Conservation (phyloP, 2,888 invertebrate species). For the Patella caerulea region DNA sequence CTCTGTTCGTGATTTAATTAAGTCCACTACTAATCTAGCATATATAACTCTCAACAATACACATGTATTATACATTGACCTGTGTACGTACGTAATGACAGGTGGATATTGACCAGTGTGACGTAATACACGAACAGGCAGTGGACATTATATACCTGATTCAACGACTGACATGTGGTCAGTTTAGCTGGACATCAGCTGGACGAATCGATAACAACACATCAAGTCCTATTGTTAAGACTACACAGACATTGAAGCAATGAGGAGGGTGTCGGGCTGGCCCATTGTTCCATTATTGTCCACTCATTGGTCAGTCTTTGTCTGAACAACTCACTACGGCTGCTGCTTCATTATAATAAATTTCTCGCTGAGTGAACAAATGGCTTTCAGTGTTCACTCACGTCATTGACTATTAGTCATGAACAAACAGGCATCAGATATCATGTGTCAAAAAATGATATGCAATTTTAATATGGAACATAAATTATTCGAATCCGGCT, state of each 20-base stretch:
- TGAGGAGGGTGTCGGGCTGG: neutral
- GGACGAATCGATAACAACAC: conserved; percentile 1
- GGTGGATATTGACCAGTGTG: conserved; percentile 2
- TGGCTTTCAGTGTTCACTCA: too few relatives aligned
- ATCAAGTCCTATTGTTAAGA: neutral
- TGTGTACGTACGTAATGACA: neutral
- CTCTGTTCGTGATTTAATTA: too few relatives aligned
- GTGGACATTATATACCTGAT: neutral
- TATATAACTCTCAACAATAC: too few relatives aligned
- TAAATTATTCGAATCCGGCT: too few relatives aligned
- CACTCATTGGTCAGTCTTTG: conserved; percentile 12
- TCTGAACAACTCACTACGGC: neutral
- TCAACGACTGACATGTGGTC: conserved; percentile 2
- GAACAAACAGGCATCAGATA: too few relatives aligned
- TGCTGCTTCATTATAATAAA: too few relatives aligned
- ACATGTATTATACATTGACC: too few relatives aligned
- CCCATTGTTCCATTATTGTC: neutral
- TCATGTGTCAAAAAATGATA: too few relatives aligned
- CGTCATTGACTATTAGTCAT: too few relatives aligned
- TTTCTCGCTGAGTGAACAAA: too few relatives aligned
- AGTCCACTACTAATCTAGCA: too few relatives aligned
- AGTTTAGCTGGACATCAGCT: neutral
- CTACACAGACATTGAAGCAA: neutral
- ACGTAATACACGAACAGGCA: neutral
- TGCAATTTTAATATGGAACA: too few relatives aligned